Evolutionary conservation across 1,140 invertebrate genomes (phyloP).

Genomic region (Listronotus oregonensis): DNA sequence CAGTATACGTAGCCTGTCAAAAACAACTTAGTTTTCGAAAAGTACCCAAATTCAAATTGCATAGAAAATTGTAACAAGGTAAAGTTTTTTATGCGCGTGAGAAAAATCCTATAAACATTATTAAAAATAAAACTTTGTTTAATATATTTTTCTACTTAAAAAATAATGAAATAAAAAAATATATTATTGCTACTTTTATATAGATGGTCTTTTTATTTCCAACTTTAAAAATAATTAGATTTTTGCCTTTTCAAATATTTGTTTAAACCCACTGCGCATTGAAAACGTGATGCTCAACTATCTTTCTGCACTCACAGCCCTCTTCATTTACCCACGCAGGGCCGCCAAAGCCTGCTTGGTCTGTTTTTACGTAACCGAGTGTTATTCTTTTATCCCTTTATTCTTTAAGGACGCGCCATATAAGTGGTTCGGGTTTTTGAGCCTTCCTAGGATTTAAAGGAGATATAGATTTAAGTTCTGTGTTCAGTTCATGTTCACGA

Average conservation of each 20-base stretch:
- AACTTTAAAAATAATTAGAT: background rate
- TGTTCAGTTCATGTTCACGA: background rate
- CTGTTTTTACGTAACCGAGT: conserved; percentile 13
- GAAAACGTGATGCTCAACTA: conserved; percentile 8
- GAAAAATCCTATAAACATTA: too few species aligned
- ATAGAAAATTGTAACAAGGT: too few species aligned
- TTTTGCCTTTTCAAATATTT: background rate
- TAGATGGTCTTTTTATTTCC: too few species aligned
- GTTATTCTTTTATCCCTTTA: conserved; percentile 10
- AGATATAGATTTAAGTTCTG: conserved; percentile 7
- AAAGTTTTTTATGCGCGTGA: too few species aligned
- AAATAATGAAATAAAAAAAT: too few species aligned
- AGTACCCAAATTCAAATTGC: too few species aligned
- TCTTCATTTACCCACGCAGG: conserved; percentile 13
- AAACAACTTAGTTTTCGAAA: too few species aligned
- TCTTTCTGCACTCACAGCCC: conserved; percentile 6
- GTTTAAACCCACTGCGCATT: conserved; percentile 5
- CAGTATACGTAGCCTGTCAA: too few species aligned
- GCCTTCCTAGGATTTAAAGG: conserved; percentile 9
- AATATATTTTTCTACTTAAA: too few species aligned
- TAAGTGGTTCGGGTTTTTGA: conserved; percentile 10
- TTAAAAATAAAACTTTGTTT: too few species aligned
- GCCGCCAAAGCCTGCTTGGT: conserved; percentile 5
- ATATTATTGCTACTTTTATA: too few species aligned
- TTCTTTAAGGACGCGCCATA: conserved; percentile 11